A percentile compares a stretch with the other conserved stretches of the same genome.
Evolutionary conservation across 2,888 invertebrate genomes (phyloP).

Genomic region (Epistrophe eligans): DNA sequence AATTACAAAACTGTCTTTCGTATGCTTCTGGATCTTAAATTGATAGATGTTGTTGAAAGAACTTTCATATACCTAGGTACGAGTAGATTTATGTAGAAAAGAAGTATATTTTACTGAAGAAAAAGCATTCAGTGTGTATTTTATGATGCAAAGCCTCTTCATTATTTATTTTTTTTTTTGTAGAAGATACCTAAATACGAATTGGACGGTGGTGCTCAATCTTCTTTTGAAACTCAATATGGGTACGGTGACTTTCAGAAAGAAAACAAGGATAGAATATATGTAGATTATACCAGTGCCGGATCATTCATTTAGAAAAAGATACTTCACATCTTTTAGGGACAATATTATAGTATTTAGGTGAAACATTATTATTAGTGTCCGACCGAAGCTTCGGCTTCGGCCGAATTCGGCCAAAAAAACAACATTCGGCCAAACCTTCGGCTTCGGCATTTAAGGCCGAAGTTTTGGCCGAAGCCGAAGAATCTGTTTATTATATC

Average conservation of each 20-base stretch:
- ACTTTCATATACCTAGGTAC: constrained; percentile 6
- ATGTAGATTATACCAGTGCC: constrained; percentile 6
- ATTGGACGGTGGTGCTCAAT: constrained; percentile 38
- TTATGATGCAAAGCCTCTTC: constrained; percentile 24
- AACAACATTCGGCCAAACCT: no score
- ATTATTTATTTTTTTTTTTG: constrained; percentile 1
- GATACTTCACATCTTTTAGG: no score
- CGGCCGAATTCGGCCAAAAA: no score
- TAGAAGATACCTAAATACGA: constrained; percentile 38
- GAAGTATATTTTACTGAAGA: constrained; percentile 34
- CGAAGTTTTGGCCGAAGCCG: no score
- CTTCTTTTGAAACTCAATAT: constrained; percentile 65
- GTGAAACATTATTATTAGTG: no score
- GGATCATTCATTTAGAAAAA: not conserved
- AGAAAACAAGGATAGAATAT: constrained; percentile 33
- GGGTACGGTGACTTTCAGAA: constrained; percentile 32
- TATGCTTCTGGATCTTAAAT: not conserved
- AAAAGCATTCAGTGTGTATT: constrained; percentile 18
- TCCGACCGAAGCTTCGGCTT: no score
- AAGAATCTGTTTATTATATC: no score
- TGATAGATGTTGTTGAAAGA: constrained; percentile 30
- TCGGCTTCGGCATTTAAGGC: no score
- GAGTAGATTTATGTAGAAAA: no score
- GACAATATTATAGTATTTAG: no score
- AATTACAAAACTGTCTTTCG: constrained; percentile 55